phyloP scores from a whole-genome alignment of 2,888 invertebrate genomes.

The Stenolophus ochropezus region DNA sequence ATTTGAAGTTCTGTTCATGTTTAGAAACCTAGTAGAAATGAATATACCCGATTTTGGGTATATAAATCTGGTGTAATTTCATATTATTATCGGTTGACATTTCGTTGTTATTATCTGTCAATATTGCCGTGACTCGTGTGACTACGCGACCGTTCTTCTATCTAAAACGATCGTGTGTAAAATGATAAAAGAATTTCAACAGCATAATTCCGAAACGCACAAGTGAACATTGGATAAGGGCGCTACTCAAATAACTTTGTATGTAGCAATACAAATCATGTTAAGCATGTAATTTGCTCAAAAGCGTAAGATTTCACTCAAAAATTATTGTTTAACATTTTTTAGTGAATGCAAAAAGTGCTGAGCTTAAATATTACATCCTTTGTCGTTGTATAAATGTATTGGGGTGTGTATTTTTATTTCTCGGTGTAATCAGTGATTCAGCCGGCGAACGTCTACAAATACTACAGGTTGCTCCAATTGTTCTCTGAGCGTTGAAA shows the following conservation, averaged over 20 bases:
- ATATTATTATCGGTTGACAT: neutral
- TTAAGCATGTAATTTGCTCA: constrained; percentile 18
- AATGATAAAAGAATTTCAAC: constrained; percentile 26
- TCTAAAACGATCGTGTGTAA: constrained; percentile 19
- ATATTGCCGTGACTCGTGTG: neutral
- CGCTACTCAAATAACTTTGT: constrained; percentile 21
- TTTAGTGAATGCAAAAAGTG: neutral
- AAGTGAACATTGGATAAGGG: constrained; percentile 36
- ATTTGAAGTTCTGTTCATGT: too few relatives aligned
- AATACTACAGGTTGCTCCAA: constrained; percentile 51
- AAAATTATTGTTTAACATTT: neutral
- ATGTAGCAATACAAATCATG: constrained; percentile 3
- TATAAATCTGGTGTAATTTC: too few relatives aligned
- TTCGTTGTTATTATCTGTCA: neutral
- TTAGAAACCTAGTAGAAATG: too few relatives aligned
- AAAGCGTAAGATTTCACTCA: constrained; percentile 12
- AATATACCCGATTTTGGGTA: too few relatives aligned
- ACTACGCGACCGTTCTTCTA: neutral
- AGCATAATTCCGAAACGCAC: constrained; percentile 28
- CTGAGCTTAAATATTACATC: neutral
- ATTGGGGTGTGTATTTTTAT: neutral
- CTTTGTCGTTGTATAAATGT: neutral
- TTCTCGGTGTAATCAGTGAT: neutral
- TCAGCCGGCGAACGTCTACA: constrained; percentile 3
- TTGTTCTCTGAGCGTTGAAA: constrained; percentile 31